Base-by-base conservation (phyloP, 2,888 invertebrate genomes). In the Ophion slaviceki region DNA sequence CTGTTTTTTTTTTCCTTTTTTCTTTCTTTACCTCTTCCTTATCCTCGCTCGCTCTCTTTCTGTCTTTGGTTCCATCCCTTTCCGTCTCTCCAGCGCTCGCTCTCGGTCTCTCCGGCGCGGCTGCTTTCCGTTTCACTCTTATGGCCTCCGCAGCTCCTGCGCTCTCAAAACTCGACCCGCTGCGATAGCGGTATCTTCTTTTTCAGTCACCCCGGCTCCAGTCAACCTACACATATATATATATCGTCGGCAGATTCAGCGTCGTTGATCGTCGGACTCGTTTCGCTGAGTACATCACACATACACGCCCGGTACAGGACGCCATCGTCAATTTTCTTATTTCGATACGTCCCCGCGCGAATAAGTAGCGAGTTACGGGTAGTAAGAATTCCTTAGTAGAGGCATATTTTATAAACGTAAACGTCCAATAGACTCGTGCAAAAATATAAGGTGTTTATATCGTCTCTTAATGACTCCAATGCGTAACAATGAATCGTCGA, bases 1-100 rank as follows among this genome's bases (percentile, higher is more conserved):
- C 79, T 83, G 67, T 62, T 45, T 84, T 86, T 84, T 80, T 82
- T 86, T 83, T 71, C 68, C 78, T 61, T 45, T 84, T 86, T 84
- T 80, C 80, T 86, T 84, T 71, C 72, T 80, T 61, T 79, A 62
- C 75, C 80, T 74, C 78, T 28, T 81, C 40, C 80, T 47, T 14
- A 14, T 14, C 14, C 47, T 47, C 14, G 11, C 14, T 10, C 14
- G 11, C 14, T 47, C 14, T 47, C 47, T 47, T 47, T 47, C 47
- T 17, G 53, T 53, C 53, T 53, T 5, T 53, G 17, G 17, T 14
- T 17, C 17, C 53, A 5, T 53, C 53, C 72, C 71, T 59, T 66
- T 80, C 83, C 62, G 64, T 80, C 40, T 8, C 72, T 71, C 40
- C 61, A 78, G 83, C 66, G 64, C 62, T 79, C 84, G 83, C 86